Percentiles rank a stretch among this genome's conserved stretches.
phyloP scores from a whole-genome alignment of 2,888 invertebrate species.

The Agrochola lota region DNA sequence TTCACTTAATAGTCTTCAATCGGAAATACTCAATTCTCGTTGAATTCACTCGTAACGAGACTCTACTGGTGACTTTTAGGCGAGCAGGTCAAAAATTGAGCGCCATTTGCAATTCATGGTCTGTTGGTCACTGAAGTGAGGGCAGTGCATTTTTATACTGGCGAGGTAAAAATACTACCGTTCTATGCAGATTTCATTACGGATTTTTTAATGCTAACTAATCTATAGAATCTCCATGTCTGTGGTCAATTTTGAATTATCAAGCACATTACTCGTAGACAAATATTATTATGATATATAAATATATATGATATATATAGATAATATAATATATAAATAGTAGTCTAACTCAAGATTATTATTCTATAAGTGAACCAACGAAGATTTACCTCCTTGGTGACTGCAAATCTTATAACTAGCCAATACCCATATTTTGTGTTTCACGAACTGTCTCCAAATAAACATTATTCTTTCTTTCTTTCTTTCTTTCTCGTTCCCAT shows the following conservation, averaged over 20 bases:
- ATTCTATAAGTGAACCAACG: background rate
- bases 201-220: background rate
- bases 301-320: too few relatives aligned
- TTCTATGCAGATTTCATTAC: conserved; percentile 12
- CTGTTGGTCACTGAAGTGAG: conserved; percentile 19
- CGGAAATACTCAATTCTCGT: background rate
- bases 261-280: background rate
- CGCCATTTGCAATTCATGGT: conserved; percentile 22
- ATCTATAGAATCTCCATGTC: background rate
- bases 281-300: too few relatives aligned
- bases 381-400: background rate
- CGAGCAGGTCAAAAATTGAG: background rate
- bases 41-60: conserved; percentile 1
- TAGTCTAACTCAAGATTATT: background rate
- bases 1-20: background rate
- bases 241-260: background rate
- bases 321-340: too few relatives aligned
- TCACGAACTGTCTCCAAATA: too few relatives aligned
- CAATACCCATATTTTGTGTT: too few relatives aligned
- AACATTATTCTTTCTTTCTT: too few relatives aligned
- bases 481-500: too few relatives aligned
- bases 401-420: background rate
- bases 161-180: background rate
- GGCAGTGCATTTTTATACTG: conserved; percentile 15
- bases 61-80: conserved; percentile 1